Evolutionary conservation across 2,888 invertebrate genomes (phyloP).

Genomic region (Drosophila phalerata): DNA sequence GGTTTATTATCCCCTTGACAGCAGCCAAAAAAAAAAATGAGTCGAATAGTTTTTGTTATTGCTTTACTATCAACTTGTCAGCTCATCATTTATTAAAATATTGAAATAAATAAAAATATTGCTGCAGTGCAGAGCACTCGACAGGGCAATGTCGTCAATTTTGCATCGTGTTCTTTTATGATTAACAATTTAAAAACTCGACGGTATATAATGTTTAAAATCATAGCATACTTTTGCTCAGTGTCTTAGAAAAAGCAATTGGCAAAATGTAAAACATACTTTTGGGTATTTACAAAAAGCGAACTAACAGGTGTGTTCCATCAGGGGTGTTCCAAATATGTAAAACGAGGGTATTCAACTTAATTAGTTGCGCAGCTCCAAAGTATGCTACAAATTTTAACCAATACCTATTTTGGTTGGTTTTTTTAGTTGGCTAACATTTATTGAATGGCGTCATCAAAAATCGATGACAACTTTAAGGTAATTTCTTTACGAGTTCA

Average conservation of each 20-base stretch:
- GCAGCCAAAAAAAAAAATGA: background rate
- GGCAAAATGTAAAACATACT: background rate
- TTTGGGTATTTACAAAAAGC: background rate
- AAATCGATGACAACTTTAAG: background rate
- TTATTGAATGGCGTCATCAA: too few species aligned
- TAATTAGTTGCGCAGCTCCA: too few species aligned
- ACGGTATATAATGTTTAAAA: background rate
- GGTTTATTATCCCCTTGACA: constrained; percentile 22
- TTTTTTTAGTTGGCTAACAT: too few species aligned
- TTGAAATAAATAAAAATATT: background rate
- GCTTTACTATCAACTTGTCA: constrained; percentile 1
- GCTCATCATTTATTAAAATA: constrained; percentile 7
- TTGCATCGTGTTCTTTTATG: background rate
- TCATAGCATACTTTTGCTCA: background rate
- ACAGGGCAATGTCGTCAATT: too few species aligned
- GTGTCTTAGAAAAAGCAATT: background rate
- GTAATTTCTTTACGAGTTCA: background rate
- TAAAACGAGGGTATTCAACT: too few species aligned
- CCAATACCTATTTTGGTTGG: too few species aligned
- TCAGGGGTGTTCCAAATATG: too few species aligned
- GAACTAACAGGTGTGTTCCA: background rate
- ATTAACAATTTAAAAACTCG: background rate
- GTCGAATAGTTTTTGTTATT: constrained; percentile 2
- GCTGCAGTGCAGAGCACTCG: background rate
- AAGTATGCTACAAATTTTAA: too few species aligned